Evolutionary conservation across 2,113 vertebrate genomes (phyloP), one percentile per base, ranked within the genome.

Genomic region (Tylochromis polylepis): DNA sequence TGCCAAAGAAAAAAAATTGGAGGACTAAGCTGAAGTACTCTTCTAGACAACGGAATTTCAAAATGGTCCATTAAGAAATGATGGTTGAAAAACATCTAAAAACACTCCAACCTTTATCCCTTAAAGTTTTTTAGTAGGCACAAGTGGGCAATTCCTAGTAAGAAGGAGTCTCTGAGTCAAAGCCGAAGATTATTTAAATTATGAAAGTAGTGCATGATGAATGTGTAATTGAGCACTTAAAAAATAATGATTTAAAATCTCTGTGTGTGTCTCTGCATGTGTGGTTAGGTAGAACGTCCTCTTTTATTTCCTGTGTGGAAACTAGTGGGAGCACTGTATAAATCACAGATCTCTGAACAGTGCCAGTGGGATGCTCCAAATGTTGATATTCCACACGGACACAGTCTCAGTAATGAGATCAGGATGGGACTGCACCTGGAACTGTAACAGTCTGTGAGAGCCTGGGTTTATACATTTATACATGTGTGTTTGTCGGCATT

Each of bases 401-500:
- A 88, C 70, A 93, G 91, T 93, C 95, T 75, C 51, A 27, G 91
- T 95, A 95, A 96, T 94, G 83, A 82, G 91, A 95, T 92, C 95
- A 92, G 91, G 85, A 92, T 95, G 95, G 83, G 82, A 84, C 56
- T 20, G 88, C 90, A 94, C 87, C 93, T 95, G 89, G 78, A 81
- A 78, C 89, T 83, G 43, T 29, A 89, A 59, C 65, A 57, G 38
- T 89, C 57, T 62, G 53, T 41, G 36, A 88, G 27, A 79, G 57
- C 43, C 16, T 51, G 6, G 10, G 43, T 85, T 18, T 79, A 67
- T 43, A 65, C 43, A 67, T 10, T 38, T 49, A 29, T 55, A 27
- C 58, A 36, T 60, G 57, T 51, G 70, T 51, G 49, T n/a, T 20
- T 51, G 46, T 31, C 6, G 11, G 49, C 46, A 34, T 84, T 53